These are phyloP conservation scores for Dendronephthya gigantea DNA, from an alignment of 64 coral and sea anemone genomes.

Conservation along the genomic window DNA sequence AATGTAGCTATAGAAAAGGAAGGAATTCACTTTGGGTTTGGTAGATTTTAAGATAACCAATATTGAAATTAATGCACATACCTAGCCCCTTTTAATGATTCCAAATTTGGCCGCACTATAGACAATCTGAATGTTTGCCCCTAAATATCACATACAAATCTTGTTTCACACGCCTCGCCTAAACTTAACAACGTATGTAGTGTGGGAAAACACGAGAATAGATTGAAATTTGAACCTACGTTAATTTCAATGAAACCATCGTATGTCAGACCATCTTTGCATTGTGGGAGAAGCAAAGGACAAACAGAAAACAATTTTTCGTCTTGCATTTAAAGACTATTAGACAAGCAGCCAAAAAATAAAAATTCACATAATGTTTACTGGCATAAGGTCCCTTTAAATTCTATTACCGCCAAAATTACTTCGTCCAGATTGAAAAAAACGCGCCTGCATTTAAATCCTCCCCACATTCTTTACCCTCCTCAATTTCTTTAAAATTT, in stretches of 20 bases:
- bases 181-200: too few relatives aligned
- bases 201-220: too few relatives aligned
- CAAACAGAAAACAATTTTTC: neutral
- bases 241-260: slow-evolving; percentile 58
- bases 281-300: slow-evolving; percentile 66
- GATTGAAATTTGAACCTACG: slow-evolving; percentile 34
- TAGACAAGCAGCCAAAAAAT: neutral
- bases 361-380: neutral
- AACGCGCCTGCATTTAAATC: too few relatives aligned
- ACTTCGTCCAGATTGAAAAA: too few relatives aligned
- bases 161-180: neutral
- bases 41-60: neutral
- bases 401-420: neutral
- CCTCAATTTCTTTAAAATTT: too few relatives aligned
- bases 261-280: slow-evolving; percentile 42
- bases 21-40: neutral
- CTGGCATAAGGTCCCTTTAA: neutral
- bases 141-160: neutral
- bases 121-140: slow-evolving; percentile 44
- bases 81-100: slow-evolving; percentile 59
- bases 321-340: neutral
- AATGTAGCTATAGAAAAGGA: too few relatives aligned
- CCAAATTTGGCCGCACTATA: slow-evolving; percentile 43
- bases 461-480: too few relatives aligned
- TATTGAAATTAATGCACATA: slow-evolving; percentile 2